These are phyloP conservation scores for Pseudomyrmex cubaensis DNA, from an alignment of 1,140 invertebrate species.

Conservation along the genomic window DNA sequence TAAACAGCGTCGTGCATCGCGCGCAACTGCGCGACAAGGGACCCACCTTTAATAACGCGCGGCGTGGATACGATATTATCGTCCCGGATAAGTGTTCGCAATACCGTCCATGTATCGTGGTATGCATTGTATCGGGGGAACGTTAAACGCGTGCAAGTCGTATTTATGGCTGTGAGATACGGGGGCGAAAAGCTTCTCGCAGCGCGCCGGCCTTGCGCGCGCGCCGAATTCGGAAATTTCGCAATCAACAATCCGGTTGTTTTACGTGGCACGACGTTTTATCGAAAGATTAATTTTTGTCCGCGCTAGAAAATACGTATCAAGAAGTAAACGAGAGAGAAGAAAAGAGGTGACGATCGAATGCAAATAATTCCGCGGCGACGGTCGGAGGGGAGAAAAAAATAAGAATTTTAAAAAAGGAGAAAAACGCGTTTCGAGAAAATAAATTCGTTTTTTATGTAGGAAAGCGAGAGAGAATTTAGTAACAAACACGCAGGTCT, in stretches of 20 bases:
- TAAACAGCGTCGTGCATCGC: slow-evolving; percentile 18
- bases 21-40: slow-evolving; percentile 22
- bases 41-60: slow-evolving; percentile 39
- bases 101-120: slow-evolving; percentile 37
- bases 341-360: too few species aligned
- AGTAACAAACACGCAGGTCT: not conserved
- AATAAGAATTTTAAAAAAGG: too few species aligned
- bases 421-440: not conserved
- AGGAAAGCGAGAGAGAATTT: not conserved
- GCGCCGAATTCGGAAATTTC: slow-evolving; percentile 16
- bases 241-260: not conserved
- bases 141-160: slow-evolving; percentile 38
- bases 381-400: too few species aligned
- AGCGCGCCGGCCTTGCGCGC: not conserved
- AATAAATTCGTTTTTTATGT: slow-evolving; percentile 4
- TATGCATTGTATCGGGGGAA: slow-evolving; percentile 40
- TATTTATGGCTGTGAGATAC: slow-evolving; percentile 37
- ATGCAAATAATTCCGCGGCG: not conserved
- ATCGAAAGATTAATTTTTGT: not conserved
- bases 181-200: not conserved
- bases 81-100: slow-evolving; percentile 57
- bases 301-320: not conserved
- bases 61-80: slow-evolving; percentile 62
- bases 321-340: too few species aligned
- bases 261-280: too few species aligned